Evolutionary conservation across 2,113 vertebrate species (phyloP).

Genomic region (Ptyas mucosa): DNA sequence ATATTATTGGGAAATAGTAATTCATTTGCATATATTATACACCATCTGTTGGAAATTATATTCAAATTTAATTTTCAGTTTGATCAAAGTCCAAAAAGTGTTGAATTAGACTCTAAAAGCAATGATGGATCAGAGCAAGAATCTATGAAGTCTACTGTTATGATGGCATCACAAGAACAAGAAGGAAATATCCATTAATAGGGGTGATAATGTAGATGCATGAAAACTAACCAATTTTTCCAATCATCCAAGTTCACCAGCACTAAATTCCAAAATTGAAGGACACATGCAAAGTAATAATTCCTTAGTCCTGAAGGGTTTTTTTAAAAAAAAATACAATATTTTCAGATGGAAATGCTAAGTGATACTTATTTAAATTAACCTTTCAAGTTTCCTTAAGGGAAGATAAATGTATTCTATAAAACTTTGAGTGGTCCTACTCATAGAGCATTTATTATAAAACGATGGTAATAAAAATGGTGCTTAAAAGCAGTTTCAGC

Average conservation of each 20-base stretch:
- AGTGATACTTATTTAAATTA: constrained; percentile 21
- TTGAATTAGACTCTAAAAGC: background rate
- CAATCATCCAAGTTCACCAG: background rate
- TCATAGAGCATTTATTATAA: constrained; percentile 61
- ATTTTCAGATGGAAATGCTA: background rate
- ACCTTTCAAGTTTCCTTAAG: constrained; percentile 12
- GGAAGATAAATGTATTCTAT: background rate
- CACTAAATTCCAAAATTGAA: background rate
- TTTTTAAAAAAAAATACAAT: background rate
- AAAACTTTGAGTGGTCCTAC: constrained; percentile 75
- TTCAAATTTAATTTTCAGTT: background rate
- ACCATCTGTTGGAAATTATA: background rate
- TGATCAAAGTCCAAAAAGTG: background rate
- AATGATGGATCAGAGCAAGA: background rate
- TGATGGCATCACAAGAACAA: background rate
- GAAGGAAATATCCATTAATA: background rate
- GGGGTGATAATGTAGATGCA: background rate
- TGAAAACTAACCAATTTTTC: background rate
- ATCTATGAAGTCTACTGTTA: background rate
- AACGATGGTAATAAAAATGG: constrained; percentile 66
- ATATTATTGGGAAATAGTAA: background rate
- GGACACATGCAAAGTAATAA: background rate
- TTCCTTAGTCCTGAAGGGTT: background rate
- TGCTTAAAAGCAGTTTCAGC: constrained; percentile 76
- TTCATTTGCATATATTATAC: background rate